A percentile compares a stretch with the other conserved stretches of the same genome.
Evolutionary conservation across 2,797 vertebrate genomes (phyloP).

Genomic region (Phoebastria nigripes): DNA sequence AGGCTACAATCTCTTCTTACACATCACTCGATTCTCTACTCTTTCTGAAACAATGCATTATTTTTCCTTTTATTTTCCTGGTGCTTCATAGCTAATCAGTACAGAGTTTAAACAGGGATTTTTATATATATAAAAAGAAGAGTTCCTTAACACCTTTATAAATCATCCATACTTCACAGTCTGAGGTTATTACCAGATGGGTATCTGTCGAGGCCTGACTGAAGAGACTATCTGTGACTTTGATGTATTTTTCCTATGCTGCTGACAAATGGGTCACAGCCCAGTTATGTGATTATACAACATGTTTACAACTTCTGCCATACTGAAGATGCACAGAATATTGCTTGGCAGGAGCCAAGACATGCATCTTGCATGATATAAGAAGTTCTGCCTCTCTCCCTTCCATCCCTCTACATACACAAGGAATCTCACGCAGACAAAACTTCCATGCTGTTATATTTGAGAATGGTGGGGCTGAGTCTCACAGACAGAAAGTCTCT

Average conservation of each 20-base stretch:
- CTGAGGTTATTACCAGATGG: conserved; percentile 43
- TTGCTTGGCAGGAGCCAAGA: conserved; percentile 51
- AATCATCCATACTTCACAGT: conserved; percentile 19
- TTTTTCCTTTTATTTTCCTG: not conserved
- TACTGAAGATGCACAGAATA: conserved; percentile 38
- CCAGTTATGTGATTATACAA: conserved; percentile 48
- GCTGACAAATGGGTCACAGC: conserved; percentile 64
- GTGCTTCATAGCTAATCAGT: not conserved
- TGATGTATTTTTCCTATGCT: conserved; percentile 29
- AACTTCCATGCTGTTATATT: not conserved
- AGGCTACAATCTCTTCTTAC: not conserved
- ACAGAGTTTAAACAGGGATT: not conserved
- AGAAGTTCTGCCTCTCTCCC: not conserved
- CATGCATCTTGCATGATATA: not conserved
- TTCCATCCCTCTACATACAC: not conserved
- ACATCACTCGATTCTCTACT: not conserved
- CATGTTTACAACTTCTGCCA: conserved; percentile 44
- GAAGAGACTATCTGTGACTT: conserved; percentile 39
- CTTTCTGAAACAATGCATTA: not conserved
- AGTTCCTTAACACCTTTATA: conserved; percentile 7
- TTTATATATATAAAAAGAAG: not conserved
- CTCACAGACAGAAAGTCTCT: not conserved
- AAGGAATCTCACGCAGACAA: not conserved
- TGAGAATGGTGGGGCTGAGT: not conserved
- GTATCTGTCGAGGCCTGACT: conserved; percentile 20